These are phyloP conservation scores for Tortrix viridana DNA, from an alignment of 2,888 invertebrate species.

Conservation along the genomic window DNA sequence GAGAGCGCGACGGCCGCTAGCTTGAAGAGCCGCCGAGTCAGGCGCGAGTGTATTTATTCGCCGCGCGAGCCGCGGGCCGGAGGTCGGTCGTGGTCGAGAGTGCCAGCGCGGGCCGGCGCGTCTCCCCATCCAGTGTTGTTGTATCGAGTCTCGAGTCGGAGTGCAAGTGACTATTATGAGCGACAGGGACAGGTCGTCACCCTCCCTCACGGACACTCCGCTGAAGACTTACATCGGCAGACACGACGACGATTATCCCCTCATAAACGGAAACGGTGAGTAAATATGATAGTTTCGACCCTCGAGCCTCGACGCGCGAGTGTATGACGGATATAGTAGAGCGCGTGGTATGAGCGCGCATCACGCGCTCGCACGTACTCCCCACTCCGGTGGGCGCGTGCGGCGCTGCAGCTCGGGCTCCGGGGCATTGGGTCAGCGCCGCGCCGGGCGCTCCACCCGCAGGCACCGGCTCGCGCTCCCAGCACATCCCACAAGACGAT, in stretches of 20 bases:
- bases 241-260: conserved; percentile 91
- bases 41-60: conserved; percentile 66
- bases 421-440: conserved; percentile 49
- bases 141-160: conserved; percentile 36
- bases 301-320: conserved; percentile 21
- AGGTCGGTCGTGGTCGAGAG: conserved; percentile 77
- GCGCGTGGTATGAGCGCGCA: conserved; percentile 43
- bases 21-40: conserved; percentile 46
- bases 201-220: conserved; percentile 94
- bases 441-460: conserved; percentile 36
- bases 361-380: conserved; percentile 50
- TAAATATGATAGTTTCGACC: conserved; percentile 49
- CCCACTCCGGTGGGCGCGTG: conserved; percentile 46
- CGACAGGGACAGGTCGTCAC: conserved; percentile 95
- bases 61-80: conserved; percentile 83
- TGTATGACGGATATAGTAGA: conserved; percentile 38
- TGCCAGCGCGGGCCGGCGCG: conserved; percentile 74
- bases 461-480: conserved; percentile 38
- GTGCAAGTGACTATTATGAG: conserved; percentile 89
- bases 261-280: conserved; percentile 90
- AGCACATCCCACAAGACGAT: conserved; percentile 51
- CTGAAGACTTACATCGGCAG: conserved; percentile 93
- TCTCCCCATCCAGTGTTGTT: conserved; percentile 69
- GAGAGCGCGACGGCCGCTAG: conserved; percentile 41
- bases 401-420: conserved; percentile 45